A percentile compares a stretch with the other conserved stretches of the same genome.
phyloP scores from a whole-genome alignment of 2,888 invertebrate genomes.

The Drosophila percnosoma region DNA sequence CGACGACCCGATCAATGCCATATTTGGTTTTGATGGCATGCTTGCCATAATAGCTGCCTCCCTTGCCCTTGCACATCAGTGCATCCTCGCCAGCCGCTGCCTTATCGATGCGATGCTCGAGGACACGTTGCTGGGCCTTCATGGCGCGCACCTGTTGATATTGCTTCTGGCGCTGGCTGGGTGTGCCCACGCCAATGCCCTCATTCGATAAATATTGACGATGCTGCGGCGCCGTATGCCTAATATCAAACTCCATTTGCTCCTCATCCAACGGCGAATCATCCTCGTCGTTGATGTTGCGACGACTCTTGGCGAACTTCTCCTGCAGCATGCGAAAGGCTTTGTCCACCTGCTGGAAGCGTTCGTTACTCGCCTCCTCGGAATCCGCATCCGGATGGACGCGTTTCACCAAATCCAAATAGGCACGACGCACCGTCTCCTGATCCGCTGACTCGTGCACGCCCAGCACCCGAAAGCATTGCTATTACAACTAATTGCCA shows the following conservation, averaged over 20 bases:
- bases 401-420: slow-evolving; percentile 90
- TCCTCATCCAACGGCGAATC: slow-evolving; percentile 72
- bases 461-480: slow-evolving; percentile 89
- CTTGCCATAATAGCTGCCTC: slow-evolving; percentile 87
- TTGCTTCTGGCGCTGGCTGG: slow-evolving; percentile 91
- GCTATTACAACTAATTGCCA: slow-evolving; percentile 79
- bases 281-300: slow-evolving; percentile 86
- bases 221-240: slow-evolving; percentile 96
- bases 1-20: slow-evolving; percentile 94
- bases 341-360: slow-evolving; percentile 91
- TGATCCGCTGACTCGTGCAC: slow-evolving; percentile 89
- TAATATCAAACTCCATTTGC: slow-evolving; percentile 88
- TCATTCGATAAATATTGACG: slow-evolving; percentile 90
- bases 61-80: slow-evolving; percentile 86
- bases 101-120: slow-evolving; percentile 88
- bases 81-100: slow-evolving; percentile 87
- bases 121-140: slow-evolving; percentile 87
- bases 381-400: slow-evolving; percentile 94
- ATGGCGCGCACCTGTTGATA: slow-evolving; percentile 89
- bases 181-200: slow-evolving; percentile 92
- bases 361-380: slow-evolving; percentile 89
- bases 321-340: slow-evolving; percentile 90
- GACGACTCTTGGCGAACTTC: slow-evolving; percentile 88
- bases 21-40: slow-evolving; percentile 92
- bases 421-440: slow-evolving; percentile 90